These are phyloP conservation scores for Orthonychiurus folsomi DNA, from an alignment of 2,888 invertebrate species.

Conservation along the genomic window DNA sequence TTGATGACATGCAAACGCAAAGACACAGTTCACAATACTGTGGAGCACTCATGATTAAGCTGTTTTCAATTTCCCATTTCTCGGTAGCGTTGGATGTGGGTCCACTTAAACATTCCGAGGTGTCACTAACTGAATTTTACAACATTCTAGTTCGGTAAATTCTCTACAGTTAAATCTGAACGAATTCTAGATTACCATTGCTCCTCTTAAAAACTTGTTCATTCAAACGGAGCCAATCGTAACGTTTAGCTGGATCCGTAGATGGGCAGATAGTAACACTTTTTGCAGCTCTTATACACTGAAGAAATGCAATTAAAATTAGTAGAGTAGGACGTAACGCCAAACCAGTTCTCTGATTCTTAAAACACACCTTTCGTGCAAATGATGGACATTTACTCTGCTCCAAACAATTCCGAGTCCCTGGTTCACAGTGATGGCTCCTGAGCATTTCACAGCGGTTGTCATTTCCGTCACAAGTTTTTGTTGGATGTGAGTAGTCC, in stretches of 20 bases:
- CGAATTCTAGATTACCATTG: slow-evolving; percentile 1
- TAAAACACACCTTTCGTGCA: slow-evolving; percentile 14
- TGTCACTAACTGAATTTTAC: too few species aligned
- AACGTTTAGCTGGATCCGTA: background rate
- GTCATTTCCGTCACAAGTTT: slow-evolving; percentile 12
- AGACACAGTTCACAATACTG: slow-evolving; percentile 21
- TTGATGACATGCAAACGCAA: slow-evolving; percentile 17
- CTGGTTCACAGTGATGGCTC: slow-evolving; percentile 13
- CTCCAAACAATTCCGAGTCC: slow-evolving; percentile 9
- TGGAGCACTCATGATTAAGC: slow-evolving; percentile 14
- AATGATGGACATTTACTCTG: slow-evolving; percentile 14
- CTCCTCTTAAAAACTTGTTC: background rate
- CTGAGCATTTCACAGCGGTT: slow-evolving; percentile 6
- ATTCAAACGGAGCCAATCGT: slow-evolving; percentile 13
- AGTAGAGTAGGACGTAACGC: background rate
- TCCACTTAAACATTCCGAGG: background rate
- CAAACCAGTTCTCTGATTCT: background rate
- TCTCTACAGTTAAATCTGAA: too few species aligned
- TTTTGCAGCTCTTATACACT: slow-evolving; percentile 15
- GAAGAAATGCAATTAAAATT: slow-evolving; percentile 8
- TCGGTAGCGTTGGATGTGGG: slow-evolving; percentile 8
- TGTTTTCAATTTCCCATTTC: slow-evolving; percentile 21
- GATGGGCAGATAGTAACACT: slow-evolving; percentile 16
- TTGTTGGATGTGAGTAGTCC: slow-evolving; percentile 15
- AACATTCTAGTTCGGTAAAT: too few species aligned